Base-by-base conservation (phyloP, 64 coral and sea anemone genomes). In the Actinia equina region DNA sequence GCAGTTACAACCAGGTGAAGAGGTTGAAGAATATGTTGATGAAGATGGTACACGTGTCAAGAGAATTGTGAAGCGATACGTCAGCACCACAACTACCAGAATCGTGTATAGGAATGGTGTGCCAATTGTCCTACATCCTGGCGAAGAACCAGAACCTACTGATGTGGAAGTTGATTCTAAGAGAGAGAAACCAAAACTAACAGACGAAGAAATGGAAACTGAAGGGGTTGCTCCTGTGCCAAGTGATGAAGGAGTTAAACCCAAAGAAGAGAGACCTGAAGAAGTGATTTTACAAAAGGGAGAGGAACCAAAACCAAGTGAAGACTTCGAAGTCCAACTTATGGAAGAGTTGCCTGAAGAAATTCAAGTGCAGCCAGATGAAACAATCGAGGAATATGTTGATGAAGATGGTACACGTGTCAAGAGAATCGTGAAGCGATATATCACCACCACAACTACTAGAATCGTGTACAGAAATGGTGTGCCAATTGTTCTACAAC, bases 1-100 rank as follows among this genome's bases (percentile, higher is more conserved):
- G 14, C 80, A 86, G 77, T 43, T 30, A 46, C 80, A 67, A 77
- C 87, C 57, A 37, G 83, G 69, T 80, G 87, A 89, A 86, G 87
- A 93, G 23, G 27, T 95, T 17, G 90, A 95, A 79, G 94, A 92
- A 83, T 92, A 87, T 77, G 15, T 93, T 30, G 94, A 95, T 87
- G 87, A 95, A 22, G 76, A 89, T 74, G 94, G 94, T 79, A 86
- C 53, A 19, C 90, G 55, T 12, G 91, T 89, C 18, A 88, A 82
- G n/a, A 45, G 83, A 82, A 86, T 83, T 46, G 77, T 88, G 0
- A 92, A 86, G 53, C 49, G 83, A 41, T 62, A 70, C 9, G 63
- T 88, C 46, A 74, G 53, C 13, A 86, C 92, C 64, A 27, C 91
- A 26, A 86, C 87, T 42, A 86, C 55, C 17, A 89, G 77, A 19